phyloP scores from a whole-genome alignment of 2,888 invertebrate genomes.

The Hylaea fasciaria region DNA sequence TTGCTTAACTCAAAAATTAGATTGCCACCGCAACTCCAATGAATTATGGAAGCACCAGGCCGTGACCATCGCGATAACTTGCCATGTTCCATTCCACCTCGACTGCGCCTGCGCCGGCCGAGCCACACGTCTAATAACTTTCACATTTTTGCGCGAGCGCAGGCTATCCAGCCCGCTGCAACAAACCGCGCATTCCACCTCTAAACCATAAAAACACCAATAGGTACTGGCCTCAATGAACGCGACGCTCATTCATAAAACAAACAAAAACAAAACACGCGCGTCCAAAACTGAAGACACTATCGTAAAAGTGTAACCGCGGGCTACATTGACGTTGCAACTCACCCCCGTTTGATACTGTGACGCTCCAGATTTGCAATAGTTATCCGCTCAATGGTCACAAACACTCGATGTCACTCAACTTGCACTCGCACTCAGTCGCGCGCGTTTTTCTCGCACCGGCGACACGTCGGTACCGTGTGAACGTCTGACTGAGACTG shows the following conservation, averaged over 20 bases:
- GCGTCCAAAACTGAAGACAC: constrained; percentile 13
- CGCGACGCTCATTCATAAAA: constrained; percentile 54
- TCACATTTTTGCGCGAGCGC: constrained; percentile 63
- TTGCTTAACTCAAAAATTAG: constrained; percentile 6
- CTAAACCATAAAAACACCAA: constrained; percentile 29
- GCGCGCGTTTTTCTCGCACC: constrained; percentile 40
- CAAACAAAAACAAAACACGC: constrained; percentile 52
- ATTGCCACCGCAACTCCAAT: constrained; percentile 10
- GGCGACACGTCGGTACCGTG: constrained; percentile 45
- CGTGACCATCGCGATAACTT: constrained; percentile 37
- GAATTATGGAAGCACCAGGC: constrained; percentile 17
- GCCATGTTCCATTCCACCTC: constrained; percentile 25
- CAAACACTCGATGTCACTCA: constrained; percentile 52
- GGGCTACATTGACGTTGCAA: constrained; percentile 6
- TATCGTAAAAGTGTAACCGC: constrained; percentile 1
- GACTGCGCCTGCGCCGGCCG: constrained; percentile 22
- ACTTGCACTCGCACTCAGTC: constrained; percentile 64
- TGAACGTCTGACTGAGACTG: constrained; percentile 63
- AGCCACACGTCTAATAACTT: constrained; percentile 59
- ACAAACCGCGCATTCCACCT: constrained; percentile 25
- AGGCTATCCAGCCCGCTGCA: constrained; percentile 33
- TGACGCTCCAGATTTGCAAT: constrained; percentile 75
- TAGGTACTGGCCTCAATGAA: constrained; percentile 45
- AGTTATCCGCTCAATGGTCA: constrained; percentile 60
- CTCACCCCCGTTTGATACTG: constrained; percentile 67